Evolutionary conservation across 1,140 invertebrate genomes (phyloP).

Genomic region (Cepaea nemoralis): DNA sequence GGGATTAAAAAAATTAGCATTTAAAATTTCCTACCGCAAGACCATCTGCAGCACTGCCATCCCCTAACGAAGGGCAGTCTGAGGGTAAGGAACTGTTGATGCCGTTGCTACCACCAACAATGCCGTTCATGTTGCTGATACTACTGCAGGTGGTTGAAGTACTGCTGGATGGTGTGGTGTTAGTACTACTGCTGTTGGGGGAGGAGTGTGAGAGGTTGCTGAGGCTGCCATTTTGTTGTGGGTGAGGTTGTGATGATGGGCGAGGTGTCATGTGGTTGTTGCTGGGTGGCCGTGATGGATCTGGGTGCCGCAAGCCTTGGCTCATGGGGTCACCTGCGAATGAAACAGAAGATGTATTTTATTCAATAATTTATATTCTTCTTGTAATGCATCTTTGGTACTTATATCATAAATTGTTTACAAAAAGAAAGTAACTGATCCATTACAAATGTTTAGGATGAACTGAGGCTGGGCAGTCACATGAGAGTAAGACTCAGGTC

Average conservation of each 20-base stretch:
- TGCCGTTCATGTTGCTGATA: conserved; percentile 45
- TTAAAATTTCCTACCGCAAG: conserved; percentile 96
- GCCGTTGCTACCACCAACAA: conserved; percentile 71
- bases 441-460: too few relatives aligned
- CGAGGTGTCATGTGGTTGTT: conserved; percentile 50
- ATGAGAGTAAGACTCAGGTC: too few relatives aligned
- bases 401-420: too few relatives aligned
- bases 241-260: conserved; percentile 59
- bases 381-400: too few relatives aligned
- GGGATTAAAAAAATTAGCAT: too few relatives aligned
- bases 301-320: conserved; percentile 50
- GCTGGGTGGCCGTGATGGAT: conserved; percentile 61
- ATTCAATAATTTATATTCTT: too few relatives aligned
- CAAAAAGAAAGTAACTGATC: too few relatives aligned
- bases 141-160: conserved; percentile 51
- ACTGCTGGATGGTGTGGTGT: conserved; percentile 41
- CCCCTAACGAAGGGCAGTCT: conserved; percentile 80
- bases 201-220: conserved; percentile 53
- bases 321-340: conserved; percentile 41
- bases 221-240: conserved; percentile 60
- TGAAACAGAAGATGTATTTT: conserved; percentile 66
- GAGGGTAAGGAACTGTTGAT: conserved; percentile 71
- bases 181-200: conserved; percentile 73
- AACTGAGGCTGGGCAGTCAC: too few relatives aligned
- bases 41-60: conserved; percentile 87